Base-by-base conservation (phyloP, 2,888 invertebrate species). In the Megaustenia siamemsis region DNA sequence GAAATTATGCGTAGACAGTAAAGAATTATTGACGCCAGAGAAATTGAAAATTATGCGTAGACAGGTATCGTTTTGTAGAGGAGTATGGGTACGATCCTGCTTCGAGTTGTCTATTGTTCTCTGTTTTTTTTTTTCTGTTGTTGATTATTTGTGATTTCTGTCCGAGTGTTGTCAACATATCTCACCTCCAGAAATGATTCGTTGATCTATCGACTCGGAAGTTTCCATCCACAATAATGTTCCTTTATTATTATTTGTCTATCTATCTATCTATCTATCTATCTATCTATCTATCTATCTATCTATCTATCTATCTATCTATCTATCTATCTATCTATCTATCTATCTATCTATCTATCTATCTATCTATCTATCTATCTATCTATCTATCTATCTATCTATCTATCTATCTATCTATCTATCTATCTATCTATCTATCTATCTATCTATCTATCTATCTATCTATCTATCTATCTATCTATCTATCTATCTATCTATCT, bases 381-480 rank as follows among this genome's bases (percentile, higher is more conserved):
- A 18, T 66, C 66, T 66, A 32, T 66, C 66, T 66, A 28, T 35
- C 35, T 66, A 35, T 66, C 21, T 66, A 66, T 66, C 4, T 2
- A 66, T 68, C 68, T 68, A 35, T 38, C 24, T 68, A 38, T 68
- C 40, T 69, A 24, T 40, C 40, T 40, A 40, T 40, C 40, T 69
- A 40, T 40, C 69, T 69, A 40, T 69, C 69, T 40, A 40, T 69
- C 69, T 40, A 40, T 69, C 69, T 40, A 24, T 69, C 69, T 40
- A 24, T 69, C 69, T 40, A 24, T 69, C 69, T 69, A 24, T 69
- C 69, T 40, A 24, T 69, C 69, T 21, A 24, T 69, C 69, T 40
- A 24, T 69, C 69, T 40, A 24, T 69, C 69, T 40, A 6, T 69
- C 69, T 69, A 24, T 69, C 69, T 40, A 24, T 69, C 69, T 69